Conservation (phyloP, 2,113 vertebrate genomes). For the Heterotilapia buettikoferi region DNA sequence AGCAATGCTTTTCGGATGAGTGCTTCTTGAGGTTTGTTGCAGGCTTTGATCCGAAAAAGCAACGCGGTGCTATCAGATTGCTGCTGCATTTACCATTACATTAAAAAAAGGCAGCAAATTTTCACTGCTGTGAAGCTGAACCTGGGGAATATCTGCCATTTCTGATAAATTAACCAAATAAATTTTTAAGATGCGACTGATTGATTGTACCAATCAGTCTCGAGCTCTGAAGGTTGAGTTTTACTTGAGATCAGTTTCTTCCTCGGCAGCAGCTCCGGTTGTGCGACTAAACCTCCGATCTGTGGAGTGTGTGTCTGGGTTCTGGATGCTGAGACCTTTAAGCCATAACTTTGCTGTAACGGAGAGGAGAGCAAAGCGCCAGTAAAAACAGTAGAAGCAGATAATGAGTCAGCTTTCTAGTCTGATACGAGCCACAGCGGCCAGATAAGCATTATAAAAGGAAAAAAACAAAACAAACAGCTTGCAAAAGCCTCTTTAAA, state of each 20-base stretch:
- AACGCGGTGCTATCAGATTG: background rate
- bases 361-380: conserved; percentile 68
- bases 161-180: background rate
- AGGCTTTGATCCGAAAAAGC: background rate
- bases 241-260: background rate
- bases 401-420: conserved; percentile 75
- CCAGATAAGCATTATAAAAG: conserved; percentile 72
- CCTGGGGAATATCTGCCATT: background rate
- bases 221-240: background rate
- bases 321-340: conserved; percentile 26
- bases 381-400: conserved; percentile 78
- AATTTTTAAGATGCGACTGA: background rate
- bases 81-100: background rate
- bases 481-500: conserved; percentile 76
- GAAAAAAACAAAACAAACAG: conserved; percentile 46
- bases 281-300: conserved; percentile 28
- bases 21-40: background rate
- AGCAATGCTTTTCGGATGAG: background rate
- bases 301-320: conserved; percentile 26
- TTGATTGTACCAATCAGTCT: background rate
- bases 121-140: background rate
- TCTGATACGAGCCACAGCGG: conserved; percentile 64
- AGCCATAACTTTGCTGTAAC: conserved; percentile 40
- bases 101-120: background rate
- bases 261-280: conserved; percentile 10